phyloP scores from a whole-genome alignment of 2,888 invertebrate genomes.

The Rhagium mordax region DNA sequence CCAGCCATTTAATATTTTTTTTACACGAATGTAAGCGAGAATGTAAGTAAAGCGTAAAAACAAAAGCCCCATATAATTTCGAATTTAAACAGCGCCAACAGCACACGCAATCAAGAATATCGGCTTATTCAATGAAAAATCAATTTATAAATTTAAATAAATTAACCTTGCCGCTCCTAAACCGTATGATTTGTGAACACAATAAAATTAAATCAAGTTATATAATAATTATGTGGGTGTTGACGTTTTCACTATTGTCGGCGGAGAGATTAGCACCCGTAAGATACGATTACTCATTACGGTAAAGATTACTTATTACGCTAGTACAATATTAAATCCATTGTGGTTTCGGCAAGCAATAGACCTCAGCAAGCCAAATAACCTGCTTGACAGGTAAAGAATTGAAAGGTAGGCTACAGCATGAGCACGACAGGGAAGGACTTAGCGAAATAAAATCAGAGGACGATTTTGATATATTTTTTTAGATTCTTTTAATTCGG shows the following conservation, averaged over 20 bases:
- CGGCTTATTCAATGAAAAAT: not conserved
- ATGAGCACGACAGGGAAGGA: slow-evolving; percentile 8
- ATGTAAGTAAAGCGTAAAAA: not conserved
- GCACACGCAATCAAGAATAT: not conserved
- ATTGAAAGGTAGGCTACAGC: slow-evolving; percentile 5
- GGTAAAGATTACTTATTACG: not conserved
- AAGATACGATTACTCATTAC: slow-evolving; percentile 1
- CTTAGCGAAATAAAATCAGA: not conserved
- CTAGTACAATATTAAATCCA: not conserved
- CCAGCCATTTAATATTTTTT: not conserved
- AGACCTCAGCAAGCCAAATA: slow-evolving; percentile 17
- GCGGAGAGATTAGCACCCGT: not conserved
- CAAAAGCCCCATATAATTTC: not conserved
- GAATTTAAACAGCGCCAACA: not conserved
- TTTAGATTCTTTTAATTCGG: too few relatives aligned
- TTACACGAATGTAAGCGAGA: not conserved
- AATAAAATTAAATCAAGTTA: slow-evolving; percentile 3
- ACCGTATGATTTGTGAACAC: not conserved
- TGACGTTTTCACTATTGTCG: not conserved
- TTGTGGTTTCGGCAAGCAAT: slow-evolving; percentile 6
- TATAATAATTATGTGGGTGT: not conserved
- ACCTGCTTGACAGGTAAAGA: slow-evolving; percentile 29
- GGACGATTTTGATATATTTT: not conserved
- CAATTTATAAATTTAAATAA: slow-evolving; percentile 1
- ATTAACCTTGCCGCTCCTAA: not conserved